Evolutionary conservation across 1,140 invertebrate genomes (phyloP), one percentile per base, ranked within the genome.

Genomic region (Caenorhabditis elegans): DNA sequence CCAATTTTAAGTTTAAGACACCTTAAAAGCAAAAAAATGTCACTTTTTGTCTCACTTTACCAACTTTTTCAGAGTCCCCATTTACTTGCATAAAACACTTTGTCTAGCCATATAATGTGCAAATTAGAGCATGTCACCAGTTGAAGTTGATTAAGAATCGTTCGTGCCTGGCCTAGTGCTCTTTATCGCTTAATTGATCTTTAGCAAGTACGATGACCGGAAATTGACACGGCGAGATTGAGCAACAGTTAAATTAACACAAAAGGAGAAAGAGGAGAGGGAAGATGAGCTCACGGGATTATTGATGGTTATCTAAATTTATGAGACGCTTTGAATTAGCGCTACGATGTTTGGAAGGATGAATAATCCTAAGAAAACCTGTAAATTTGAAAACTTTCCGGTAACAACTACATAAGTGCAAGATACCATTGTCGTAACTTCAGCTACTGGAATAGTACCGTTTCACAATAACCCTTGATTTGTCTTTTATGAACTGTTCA

Each of bases 151-250:
- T 70, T 43, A 13, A 39, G 60, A 43, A 22, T 39, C 60, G 1
- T 60, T 15, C 28, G 4, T n/a, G 26, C 34, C 24, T 26, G 31
- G 28, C 15, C 28, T 31, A 13, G 53, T 43, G 39, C 10, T 19
- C 60, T 70, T 70, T 70, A 70, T 70, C 60, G 60, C 34, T 39
- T 70, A 70, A 70, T 70, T 70, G 60, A 70, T 70, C 60, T 70
- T 70, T 8, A 34, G 8, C 17, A 13, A 70, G 19, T 39, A 70
- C 60, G 34, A 70, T 39, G 60, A 70, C 31, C 60, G 60, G 60
- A 70, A 70, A 70, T 70, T 70, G 34, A 70, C 60, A 70, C 34
- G 60, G 60, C 19, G 34, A 39, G 60, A 70, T 70, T 31, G 60
- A 39, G 60, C 60, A 70, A 70, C 60, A 70, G 60, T 70, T 39